Evolutionary conservation across 1,140 invertebrate genomes (phyloP), one percentile per base, ranked within the genome.

Genomic region (Hylyphantes graminicola): DNA sequence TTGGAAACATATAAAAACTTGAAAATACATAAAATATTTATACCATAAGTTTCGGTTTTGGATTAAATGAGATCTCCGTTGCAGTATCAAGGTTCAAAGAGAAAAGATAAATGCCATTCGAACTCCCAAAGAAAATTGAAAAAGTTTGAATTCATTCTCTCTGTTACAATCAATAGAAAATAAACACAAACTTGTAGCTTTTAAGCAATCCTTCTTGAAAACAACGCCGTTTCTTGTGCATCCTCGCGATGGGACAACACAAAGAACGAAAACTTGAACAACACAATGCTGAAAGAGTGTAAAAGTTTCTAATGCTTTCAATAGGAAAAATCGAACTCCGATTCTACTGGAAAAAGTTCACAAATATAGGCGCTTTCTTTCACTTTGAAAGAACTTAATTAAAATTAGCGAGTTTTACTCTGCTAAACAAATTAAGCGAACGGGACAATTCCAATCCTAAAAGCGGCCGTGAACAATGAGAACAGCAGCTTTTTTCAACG

Each of bases 371-470:
- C 68, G 67, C 72, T 83, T 83, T 83, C 72, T 75, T 83, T 67
- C 51, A n/a, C 17, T n/a, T 51, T 83, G 80, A 55, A 81, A 81
- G 79, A 83, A 83, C 70, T 83, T 83, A 83, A 83, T 83, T 64
- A 83, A 75, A 74, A 75, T 81, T 81, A 63, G 79, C 68, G 51
- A 75, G 80, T 83, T 83, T 83, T 74, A 74, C 72, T 73, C 61
- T 65, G 54, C 51, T 65, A 74, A 74, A 65, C 80, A 61, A 83
- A 83, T 83, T 83, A 83, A 83, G 80, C 55, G 70, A 74, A 74
- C 68, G 80, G 65, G 70, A 83, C 57, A 74, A 74, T 74, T 74
- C 65, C 63, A 74, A 55, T n/a, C 50, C 70, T 55, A 74, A 54
- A 72, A 83, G 70, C 17, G 61, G 10, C 35, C 64, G 17, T 17